Base-by-base conservation (phyloP, 2,113 vertebrate genomes). In the Pseudorasbora parva region DNA sequence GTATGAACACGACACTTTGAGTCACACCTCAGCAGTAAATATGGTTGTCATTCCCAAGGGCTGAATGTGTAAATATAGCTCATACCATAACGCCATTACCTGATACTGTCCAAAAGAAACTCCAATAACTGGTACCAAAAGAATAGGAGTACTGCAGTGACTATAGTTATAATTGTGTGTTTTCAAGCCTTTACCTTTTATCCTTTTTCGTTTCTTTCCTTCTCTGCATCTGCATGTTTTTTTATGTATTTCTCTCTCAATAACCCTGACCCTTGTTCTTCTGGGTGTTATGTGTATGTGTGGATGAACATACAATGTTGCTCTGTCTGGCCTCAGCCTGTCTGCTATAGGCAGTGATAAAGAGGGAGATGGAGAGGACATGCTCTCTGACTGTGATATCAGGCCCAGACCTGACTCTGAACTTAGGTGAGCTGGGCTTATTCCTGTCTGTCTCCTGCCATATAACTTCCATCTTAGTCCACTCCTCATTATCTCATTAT, bases 341-440 rank as follows among this genome's bases (percentile, higher is more conserved):
- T 87, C 89, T 83, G 86, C 88, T 87, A 89, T 90, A 84, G 86
- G 83, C 86, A 86, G 43, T 56, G 87, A 89, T 86, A 74, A 82
- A 81, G 91, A 89, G 75, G 88, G 84, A 37, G 88, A 82, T 79
- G 72, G 71, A 51, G 86, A 71, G 73, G 73, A 74, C 84, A 25
- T 81, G 2, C 84, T 82, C 84, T 69, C 83, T 83, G 87, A 82
- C 71, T 81, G 59, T 85, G 87, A 86, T 78, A 83, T 11, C 86
- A 89, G 82, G 2, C 45, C 4, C 43, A 86, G 60, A 4, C 75
- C 76, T 86, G 68, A 84, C 68, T 84, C 85, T 88, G 83, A 86
- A 81, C 66, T 37, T 84, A 90, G 88, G 89, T 92, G 91, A 94
- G 94, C 92, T 85, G 71, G 33, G 57, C 19, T 30, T 1, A 45